phyloP scores from a whole-genome alignment of 2,888 invertebrate genomes.

The Pseudoips prasinana region DNA sequence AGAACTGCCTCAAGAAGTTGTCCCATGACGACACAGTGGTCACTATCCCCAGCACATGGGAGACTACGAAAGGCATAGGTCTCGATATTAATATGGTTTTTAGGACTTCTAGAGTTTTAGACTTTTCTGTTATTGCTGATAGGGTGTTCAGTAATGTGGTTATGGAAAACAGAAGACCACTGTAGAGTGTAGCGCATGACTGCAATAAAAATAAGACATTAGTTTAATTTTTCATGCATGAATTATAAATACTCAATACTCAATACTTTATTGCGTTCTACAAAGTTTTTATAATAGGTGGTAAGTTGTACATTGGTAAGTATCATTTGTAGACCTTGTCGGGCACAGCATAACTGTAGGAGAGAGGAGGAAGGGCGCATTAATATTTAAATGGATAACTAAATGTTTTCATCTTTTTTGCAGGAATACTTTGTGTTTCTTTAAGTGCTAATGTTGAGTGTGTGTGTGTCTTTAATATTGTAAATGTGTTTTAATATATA shows the following conservation, averaged over 20 bases:
- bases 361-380: no score
- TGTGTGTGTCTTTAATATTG: no score
- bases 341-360: background rate
- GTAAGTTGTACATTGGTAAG: no score
- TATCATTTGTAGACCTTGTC: no score
- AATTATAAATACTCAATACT: no score
- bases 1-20: conserved; percentile 36
- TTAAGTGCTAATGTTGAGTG: no score
- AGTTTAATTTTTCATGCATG: background rate
- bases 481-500: no score
- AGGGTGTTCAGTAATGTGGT: conserved; percentile 25
- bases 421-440: no score
- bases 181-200: conserved; percentile 59
- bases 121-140: conserved; percentile 5
- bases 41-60: conserved; percentile 39
- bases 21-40: conserved; percentile 29
- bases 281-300: no score
- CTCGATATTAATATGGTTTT: conserved; percentile 49
- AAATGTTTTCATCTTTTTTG: no score
- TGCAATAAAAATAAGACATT: conserved; percentile 39
- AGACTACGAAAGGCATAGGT: conserved; percentile 49
- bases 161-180: conserved; percentile 52
- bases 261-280: no score
- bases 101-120: conserved; percentile 34
- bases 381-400: no score